phyloP scores from a whole-genome alignment of 37 sponge, comb jelly and placozoan species.

The Lycopodina hypogea region DNA sequence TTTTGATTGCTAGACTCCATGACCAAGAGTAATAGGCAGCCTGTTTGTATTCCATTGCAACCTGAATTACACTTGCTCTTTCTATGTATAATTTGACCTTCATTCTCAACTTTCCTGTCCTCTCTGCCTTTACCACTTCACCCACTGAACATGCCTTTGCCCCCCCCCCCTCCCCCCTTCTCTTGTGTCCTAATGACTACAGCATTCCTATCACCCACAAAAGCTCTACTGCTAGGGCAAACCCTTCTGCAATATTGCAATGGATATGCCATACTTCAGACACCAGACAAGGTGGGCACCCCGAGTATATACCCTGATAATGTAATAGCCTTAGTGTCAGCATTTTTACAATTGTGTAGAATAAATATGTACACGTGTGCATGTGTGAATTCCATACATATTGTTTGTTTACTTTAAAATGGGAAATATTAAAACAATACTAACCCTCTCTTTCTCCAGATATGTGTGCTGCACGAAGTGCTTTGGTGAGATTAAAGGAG shows the following conservation, averaged over 20 bases:
- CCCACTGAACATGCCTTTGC: too few relatives aligned
- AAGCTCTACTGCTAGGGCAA: constrained; percentile 92
- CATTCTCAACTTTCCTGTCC: too few relatives aligned
- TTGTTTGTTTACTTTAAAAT: neutral
- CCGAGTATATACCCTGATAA: neutral
- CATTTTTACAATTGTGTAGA: too few relatives aligned
- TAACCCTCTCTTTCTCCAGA: constrained; percentile 44
- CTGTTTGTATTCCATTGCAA: too few relatives aligned
- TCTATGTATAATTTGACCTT: too few relatives aligned
- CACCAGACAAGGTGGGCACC: constrained; percentile 74
- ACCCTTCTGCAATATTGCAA: constrained; percentile 82
- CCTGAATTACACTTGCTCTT: too few relatives aligned
- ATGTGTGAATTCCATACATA: constrained; percentile 20
- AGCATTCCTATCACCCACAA: constrained; percentile 88
- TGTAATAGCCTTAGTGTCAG: neutral
- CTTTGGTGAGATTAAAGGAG: constrained; percentile 81
- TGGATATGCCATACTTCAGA: constrained; percentile 77
- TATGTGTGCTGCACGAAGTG: constrained; percentile 93
- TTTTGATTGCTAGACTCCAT: too few relatives aligned
- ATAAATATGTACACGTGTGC: too few relatives aligned
- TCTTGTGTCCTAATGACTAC: neutral
- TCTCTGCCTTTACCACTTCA: too few relatives aligned
- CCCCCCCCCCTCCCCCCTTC: too few relatives aligned
- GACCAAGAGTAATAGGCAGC: too few relatives aligned
- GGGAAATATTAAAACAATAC: neutral